A percentile compares a stretch with the other conserved stretches of the same genome.
phyloP scores from a whole-genome alignment of 2,797 vertebrate genomes.

The Orestias chungarensis region DNA sequence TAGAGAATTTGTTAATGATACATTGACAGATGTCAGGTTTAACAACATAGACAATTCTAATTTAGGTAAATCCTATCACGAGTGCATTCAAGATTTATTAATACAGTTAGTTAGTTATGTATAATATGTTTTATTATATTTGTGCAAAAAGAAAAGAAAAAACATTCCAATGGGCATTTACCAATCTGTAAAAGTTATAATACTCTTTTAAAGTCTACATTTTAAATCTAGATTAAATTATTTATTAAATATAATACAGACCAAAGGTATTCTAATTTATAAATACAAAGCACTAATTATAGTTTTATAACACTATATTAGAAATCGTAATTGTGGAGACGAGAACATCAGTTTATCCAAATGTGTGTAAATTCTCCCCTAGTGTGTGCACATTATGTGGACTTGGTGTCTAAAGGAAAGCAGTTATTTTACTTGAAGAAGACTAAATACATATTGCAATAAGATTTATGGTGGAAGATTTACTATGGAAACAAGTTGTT shows the following conservation, averaged over 20 bases:
- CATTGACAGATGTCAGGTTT: not conserved
- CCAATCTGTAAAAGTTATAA: not conserved
- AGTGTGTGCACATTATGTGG: not conserved
- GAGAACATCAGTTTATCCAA: not conserved
- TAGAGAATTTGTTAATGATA: constrained; percentile 1
- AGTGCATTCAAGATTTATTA: constrained; percentile 27
- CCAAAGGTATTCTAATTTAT: not conserved
- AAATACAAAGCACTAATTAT: not conserved
- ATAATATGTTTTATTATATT: no score
- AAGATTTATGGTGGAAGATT: not conserved
- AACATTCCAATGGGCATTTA: constrained; percentile 5
- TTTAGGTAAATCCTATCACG: not conserved
- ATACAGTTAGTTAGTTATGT: no score
- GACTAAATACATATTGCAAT: not conserved
- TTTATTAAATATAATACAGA: not conserved
- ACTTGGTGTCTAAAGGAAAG: not conserved
- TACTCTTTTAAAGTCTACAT: no score
- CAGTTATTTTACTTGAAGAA: not conserved
- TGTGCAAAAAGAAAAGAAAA: no score
- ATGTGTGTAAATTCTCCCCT: not conserved
- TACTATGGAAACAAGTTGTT: not conserved
- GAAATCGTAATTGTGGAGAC: not conserved
- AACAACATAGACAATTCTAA: constrained; percentile 4
- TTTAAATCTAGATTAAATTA: no score
- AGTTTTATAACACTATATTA: not conserved